phyloP scores from a whole-genome alignment of 2,888 invertebrate species.

The Melipona bicolor region DNA sequence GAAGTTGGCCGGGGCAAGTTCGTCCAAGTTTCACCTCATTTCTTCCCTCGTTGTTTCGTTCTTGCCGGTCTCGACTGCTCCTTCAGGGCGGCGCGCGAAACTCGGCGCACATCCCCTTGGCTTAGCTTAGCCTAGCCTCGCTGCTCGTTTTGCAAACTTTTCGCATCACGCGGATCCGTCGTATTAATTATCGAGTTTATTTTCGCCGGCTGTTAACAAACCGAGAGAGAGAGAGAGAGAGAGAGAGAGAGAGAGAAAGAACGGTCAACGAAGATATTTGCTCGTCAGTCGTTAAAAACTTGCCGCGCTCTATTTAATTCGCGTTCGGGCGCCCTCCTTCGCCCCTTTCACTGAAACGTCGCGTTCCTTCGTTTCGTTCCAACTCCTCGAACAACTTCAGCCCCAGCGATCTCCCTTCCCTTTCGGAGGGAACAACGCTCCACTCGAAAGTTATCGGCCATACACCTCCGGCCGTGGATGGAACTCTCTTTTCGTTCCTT shows the following conservation, averaged over 20 bases:
- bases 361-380: conserved; percentile 1
- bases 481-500: conserved; percentile 10
- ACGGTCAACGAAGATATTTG: too few species aligned
- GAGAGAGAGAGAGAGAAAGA: too few species aligned
- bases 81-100: neutral
- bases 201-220: neutral
- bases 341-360: neutral
- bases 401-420: neutral
- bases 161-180: conserved; percentile 12
- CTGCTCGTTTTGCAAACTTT: neutral
- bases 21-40: conserved; percentile 35
- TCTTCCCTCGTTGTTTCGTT: conserved; percentile 16
- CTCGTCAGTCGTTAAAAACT: conserved; percentile 3
- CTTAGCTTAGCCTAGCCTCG: too few species aligned
- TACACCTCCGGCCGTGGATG: neutral
- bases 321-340: neutral
- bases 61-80: neutral
- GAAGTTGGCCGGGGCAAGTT: conserved; percentile 21
- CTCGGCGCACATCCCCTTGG: neutral
- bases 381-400: conserved; percentile 32
- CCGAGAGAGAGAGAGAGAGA: neutral
- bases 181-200: conserved; percentile 31
- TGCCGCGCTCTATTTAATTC: neutral
- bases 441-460: conserved; percentile 33
- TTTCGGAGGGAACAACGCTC: conserved; percentile 6